phyloP scores from a whole-genome alignment of 64 coral and sea anemone species.

The Porites australiensis region DNA sequence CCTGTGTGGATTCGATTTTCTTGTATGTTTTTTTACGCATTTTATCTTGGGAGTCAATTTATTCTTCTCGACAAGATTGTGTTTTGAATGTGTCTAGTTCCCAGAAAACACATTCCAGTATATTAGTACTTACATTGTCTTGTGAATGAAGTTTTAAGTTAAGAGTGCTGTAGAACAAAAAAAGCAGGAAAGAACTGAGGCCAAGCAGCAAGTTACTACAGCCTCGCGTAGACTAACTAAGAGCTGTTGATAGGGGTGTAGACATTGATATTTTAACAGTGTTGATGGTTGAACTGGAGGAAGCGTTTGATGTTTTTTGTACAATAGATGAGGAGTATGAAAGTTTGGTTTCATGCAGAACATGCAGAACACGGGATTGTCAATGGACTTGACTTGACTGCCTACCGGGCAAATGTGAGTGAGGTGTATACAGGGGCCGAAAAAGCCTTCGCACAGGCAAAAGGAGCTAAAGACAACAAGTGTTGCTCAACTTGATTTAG shows the following conservation, averaged over 20 bases:
- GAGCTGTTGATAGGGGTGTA: background rate
- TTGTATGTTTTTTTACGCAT: no score
- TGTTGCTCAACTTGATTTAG: conserved; percentile 4
- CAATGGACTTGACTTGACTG: conserved; percentile 66
- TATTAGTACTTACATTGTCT: no score
- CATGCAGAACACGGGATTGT: conserved; percentile 60
- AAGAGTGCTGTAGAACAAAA: conserved; percentile 20
- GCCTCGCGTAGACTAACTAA: conserved; percentile 38
- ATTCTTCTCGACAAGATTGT: no score
- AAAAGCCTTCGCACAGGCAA: conserved; percentile 55
- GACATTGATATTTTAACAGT: conserved; percentile 66
- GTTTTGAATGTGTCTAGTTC: no score
- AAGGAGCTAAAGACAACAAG: conserved; percentile 7
- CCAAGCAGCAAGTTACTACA: conserved; percentile 52
- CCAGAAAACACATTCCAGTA: no score
- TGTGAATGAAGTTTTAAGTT: background rate
- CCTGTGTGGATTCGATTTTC: no score
- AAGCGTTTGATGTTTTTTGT: conserved; percentile 73
- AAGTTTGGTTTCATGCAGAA: conserved; percentile 42
- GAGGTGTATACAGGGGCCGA: conserved; percentile 48
- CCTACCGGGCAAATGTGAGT: conserved; percentile 69
- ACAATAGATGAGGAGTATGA: conserved; percentile 73
- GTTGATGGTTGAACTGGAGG: conserved; percentile 73
- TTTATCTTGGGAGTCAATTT: no score
- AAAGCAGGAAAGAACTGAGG: conserved; percentile 49